Evolutionary conservation across 2,888 invertebrate species (phyloP).

Genomic region (Tipula unca): DNA sequence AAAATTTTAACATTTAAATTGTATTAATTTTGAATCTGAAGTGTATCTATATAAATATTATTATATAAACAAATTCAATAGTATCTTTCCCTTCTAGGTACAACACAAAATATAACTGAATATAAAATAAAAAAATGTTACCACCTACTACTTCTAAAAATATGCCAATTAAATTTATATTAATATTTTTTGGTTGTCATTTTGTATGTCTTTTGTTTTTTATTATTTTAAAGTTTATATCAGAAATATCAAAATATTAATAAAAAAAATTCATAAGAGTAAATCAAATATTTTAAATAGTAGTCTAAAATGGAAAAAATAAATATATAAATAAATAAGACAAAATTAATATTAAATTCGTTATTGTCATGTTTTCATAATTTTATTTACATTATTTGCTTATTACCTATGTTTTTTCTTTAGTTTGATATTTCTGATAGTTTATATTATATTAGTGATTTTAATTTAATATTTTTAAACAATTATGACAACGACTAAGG

Average conservation of each 20-base stretch:
- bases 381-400: neutral
- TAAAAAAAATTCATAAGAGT: neutral
- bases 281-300: neutral
- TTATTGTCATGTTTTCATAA: constrained; percentile 16
- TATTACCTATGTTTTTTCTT: neutral
- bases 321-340: constrained; percentile 17
- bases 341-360: constrained; percentile 15
- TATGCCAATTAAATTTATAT: neutral
- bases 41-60: neutral
- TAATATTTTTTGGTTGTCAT: neutral
- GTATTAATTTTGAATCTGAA: neutral
- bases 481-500: constrained; percentile 39
- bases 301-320: neutral
- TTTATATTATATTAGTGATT: neutral
- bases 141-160: neutral
- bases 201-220: neutral
- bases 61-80: neutral
- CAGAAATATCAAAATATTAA: neutral
- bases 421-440: neutral
- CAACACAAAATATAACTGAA: neutral
- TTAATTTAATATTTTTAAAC: neutral
- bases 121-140: neutral
- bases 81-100: neutral
- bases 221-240: neutral
- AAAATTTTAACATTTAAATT: no score